Evolutionary conservation across 2,888 invertebrate species (phyloP), one percentile per base, ranked within the genome.

Genomic region (Laothoe populi): DNA sequence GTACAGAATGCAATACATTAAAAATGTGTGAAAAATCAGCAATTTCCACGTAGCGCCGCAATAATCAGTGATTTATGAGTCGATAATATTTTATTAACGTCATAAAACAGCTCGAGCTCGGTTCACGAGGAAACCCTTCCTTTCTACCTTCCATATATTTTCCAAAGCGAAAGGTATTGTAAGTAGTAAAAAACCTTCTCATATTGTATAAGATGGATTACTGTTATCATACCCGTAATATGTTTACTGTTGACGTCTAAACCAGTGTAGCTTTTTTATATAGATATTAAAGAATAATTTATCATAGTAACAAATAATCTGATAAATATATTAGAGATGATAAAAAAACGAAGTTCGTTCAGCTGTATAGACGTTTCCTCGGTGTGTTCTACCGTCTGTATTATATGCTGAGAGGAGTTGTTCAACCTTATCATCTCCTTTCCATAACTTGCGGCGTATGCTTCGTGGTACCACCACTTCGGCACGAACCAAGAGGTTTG

Each of bases 81-180:
- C 79, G 77, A 82, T 83, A 75, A 84, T 86, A 83, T 88, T 87
- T 88, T 89, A 88, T 86, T 81, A 84, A 74, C 70, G 76, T 78
- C 72, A 86, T 90, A 87, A 89, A 89, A 81, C 79, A 87, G 82
- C 79, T 76, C 71, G 70, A 77, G 75, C 77, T 73, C 75, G 73
- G 70, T 76, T 77, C 77, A 75, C 70, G 71, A 77, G 77, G 70
- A 79, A 83, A 77, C 79, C 82, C 77, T 81, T 81, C 77, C 73
- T 78, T 81, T 81, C 76, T 79, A 73, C 77, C 70, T 73, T 35
- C 8, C 19, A 58, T 31, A 42, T 24, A 57, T 57, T 26, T 59
- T 35, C 11, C 31, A 10, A 19, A 31, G 31, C 31, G 53, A 53
- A 44, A 16, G 53, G 19, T 53, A 35, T 53, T 53, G 19, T 53